Base-by-base conservation (phyloP, 2,113 vertebrate genomes). In the Megaptera novaeangliae region DNA sequence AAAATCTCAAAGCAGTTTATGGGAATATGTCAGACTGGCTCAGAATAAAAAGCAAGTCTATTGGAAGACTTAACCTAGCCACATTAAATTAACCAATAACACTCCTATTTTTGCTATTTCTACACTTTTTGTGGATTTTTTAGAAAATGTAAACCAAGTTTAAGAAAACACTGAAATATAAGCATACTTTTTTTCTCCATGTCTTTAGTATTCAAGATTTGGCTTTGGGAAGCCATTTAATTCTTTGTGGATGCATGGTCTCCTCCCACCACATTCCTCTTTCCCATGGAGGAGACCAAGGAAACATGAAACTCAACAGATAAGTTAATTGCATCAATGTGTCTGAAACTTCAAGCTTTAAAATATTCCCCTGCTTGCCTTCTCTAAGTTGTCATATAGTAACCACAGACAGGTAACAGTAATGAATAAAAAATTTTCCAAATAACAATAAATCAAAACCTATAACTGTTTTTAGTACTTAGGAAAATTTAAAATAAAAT, bases 281-380 rank as follows among this genome's bases (percentile, higher is more conserved):
- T 97, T 97, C 9, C 96, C 66, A 1, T 98, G 96, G 97, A 77
- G 97, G 64, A 97, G 91, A 68, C 95, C 97, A 90, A 93, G 90
- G 9, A 77, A 98, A 8, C 95, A 96, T 25, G 98, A 98, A 75
- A 98, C 97, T 59, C 96, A 98, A 83, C 97, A 98, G 96, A 98
- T 98, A 95, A 96, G 83, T 36, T 87, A 41, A 72, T 39, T 89
- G 1, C 12, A 92, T 64, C 46, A 31, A 31, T 27, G 11, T 46
- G 9, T 77, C 96, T 85, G n/a, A 81, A 57, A 36, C 31, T 64
- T 52, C 55, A 93, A 34, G 57, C 61, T 89, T 85, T 49, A 81
- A 72, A 69, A 85, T 74, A 44, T 77, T 81, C 93, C 34, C 41
- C 61, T 78, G 52, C 68, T 96, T 95, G 64, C 66, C 46, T 92